Conservation (phyloP, 2,888 invertebrate species). For the Tetragonula carbonaria region DNA sequence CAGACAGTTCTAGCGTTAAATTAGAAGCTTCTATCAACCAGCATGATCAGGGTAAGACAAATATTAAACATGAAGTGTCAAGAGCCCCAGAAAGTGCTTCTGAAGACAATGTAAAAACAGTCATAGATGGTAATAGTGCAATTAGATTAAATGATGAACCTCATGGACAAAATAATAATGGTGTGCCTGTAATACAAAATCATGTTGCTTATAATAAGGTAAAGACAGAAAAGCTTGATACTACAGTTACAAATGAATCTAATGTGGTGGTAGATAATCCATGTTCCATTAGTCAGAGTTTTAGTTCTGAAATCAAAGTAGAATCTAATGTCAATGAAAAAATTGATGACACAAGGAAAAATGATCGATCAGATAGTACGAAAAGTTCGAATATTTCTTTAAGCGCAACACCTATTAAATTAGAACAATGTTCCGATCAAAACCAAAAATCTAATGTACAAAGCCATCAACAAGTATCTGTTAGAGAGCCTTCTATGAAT, state of each 20-base stretch:
- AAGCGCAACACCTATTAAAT: conserved; percentile 60
- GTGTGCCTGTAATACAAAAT: conserved; percentile 81
- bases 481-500: conserved; percentile 71
- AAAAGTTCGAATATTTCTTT: conserved; percentile 58
- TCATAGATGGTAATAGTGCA: conserved; percentile 70
- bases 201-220: conserved; percentile 77
- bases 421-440: conserved; percentile 72
- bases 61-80: conserved; percentile 57
- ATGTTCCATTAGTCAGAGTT: conserved; percentile 65
- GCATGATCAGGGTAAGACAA: conserved; percentile 72
- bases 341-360: conserved; percentile 72
- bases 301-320: conserved; percentile 70
- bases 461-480: conserved; percentile 70
- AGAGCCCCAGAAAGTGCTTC: conserved; percentile 55
- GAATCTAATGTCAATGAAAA: conserved; percentile 69
- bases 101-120: conserved; percentile 62
- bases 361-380: conserved; percentile 55
- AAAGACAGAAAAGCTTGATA: conserved; percentile 72
- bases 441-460: conserved; percentile 79
- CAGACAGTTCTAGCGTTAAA: conserved; percentile 70
- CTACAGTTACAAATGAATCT: conserved; percentile 58
- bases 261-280: conserved; percentile 54
- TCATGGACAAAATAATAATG: conserved; percentile 77
- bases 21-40: conserved; percentile 67
- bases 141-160: conserved; percentile 75